These are phyloP conservation scores for Psilopogon haemacephalus DNA, from an alignment of 2,113 vertebrate species.

Conservation along the genomic window DNA sequence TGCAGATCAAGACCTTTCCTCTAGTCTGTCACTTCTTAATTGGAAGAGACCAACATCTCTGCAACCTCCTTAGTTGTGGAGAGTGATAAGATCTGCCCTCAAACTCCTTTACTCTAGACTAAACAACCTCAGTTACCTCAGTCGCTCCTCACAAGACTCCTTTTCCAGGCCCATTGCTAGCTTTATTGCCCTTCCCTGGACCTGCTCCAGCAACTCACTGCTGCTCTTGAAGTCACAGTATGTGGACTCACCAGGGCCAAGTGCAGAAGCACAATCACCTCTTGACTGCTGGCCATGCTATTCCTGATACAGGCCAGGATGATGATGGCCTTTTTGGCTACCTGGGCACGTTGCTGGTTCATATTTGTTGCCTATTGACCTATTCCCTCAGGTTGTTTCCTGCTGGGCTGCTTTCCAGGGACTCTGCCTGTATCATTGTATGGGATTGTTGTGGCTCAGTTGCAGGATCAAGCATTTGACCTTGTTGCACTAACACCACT, in stretches of 20 bases:
- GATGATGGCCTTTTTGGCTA: background rate
- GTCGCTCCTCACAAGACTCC: background rate
- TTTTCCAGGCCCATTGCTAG: background rate
- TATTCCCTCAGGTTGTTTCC: background rate
- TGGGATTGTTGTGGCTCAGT: background rate
- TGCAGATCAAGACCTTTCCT: background rate
- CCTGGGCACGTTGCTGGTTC: background rate
- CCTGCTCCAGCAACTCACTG: background rate
- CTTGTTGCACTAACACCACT: background rate
- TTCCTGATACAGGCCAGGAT: background rate
- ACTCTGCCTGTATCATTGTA: background rate
- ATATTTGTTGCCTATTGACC: background rate
- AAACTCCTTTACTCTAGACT: background rate
- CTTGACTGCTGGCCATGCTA: background rate
- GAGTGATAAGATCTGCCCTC: background rate
- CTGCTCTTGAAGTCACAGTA: background rate
- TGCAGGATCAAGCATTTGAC: too few species aligned
- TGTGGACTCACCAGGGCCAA: background rate
- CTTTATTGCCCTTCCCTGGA: background rate
- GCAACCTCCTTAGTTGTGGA: background rate
- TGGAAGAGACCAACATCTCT: background rate
- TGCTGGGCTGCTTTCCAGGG: background rate
- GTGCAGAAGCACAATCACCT: background rate
- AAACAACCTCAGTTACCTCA: background rate
- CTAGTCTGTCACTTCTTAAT: background rate